Evolutionary conservation across 1,140 invertebrate species (phyloP).

Genomic region (Samia ricini): DNA sequence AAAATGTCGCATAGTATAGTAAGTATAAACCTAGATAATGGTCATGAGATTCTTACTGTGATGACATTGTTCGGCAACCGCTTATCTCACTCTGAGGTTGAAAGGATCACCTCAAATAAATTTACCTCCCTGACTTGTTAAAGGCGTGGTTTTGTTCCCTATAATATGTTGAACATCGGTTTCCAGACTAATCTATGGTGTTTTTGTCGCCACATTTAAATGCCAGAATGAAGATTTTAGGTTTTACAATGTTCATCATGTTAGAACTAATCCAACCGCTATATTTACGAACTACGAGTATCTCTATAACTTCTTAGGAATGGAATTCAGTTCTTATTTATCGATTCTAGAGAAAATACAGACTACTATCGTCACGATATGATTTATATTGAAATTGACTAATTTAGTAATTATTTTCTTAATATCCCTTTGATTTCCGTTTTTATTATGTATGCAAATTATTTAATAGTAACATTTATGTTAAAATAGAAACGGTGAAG

Average conservation of each 20-base stretch:
- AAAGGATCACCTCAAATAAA: constrained; percentile 16
- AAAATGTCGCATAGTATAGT: not conserved
- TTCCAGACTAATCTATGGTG: not conserved
- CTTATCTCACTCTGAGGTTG: constrained; percentile 8
- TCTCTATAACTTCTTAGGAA: not conserved
- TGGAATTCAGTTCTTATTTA: not conserved
- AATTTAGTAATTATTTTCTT: not conserved
- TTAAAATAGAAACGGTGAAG: too few species aligned
- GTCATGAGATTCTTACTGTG: not conserved
- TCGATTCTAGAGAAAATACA: not conserved
- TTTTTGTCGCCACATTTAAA: not conserved
- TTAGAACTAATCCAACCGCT: not conserved
- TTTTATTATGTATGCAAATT: too few species aligned
- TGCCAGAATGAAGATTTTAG: not conserved
- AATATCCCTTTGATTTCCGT: not conserved
- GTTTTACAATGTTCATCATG: not conserved
- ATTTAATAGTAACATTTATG: too few species aligned
- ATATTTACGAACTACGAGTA: not conserved
- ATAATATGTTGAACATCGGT: not conserved
- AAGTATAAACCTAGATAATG: not conserved
- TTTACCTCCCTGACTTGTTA: constrained; percentile 11
- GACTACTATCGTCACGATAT: not conserved
- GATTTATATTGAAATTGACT: not conserved
- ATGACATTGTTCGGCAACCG: constrained; percentile 5
- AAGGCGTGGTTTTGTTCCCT: constrained; percentile 11